Evolutionary conservation across 2,888 invertebrate species (phyloP), one percentile per base, ranked within the genome.

Genomic region (Pyralis farinalis): DNA sequence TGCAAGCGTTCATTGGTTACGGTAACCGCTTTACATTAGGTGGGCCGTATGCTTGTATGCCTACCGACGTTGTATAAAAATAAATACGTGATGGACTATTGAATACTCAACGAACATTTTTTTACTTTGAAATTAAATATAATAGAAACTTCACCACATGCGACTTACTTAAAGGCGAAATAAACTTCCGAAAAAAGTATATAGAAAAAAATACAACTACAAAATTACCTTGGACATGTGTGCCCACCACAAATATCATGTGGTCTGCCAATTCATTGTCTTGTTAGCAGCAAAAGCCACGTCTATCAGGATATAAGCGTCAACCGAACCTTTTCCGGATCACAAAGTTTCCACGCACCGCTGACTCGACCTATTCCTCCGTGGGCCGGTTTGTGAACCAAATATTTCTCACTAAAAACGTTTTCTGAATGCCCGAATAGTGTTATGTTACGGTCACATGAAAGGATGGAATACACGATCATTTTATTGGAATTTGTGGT

Each of bases 291-390:
- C 16, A 27, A 28, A 28, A 8, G 22, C 20, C 22, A 30, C 11
- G 11, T 9, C 9, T 12, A 16, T 16, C n/a, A 37, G 28, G 16
- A 28, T 33, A 32, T 9, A 31, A 25, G n/a, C n/a, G 32, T 37
- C 28, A 28, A 11, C 21, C 2, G 37, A 30, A 44, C 37, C 43
- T 49, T 46, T 53, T 46, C 40, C 45, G 47, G 46, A 47, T 52
- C 49, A 47, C 45, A 42, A 44, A 47, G 43, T 52, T 47, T 45
- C 45, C 43, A 48, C 51, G 51, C 45, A 27, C 46, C 37, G 44
- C 44, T 42, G 44, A 37, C 28, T 46, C 38, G 38, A 40, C 41
- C 41, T 31, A 43, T 34, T 37, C 31, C 31, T 31, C 34, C 12
- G 1, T 31, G 31, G 12, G 31, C 12, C 12, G 9, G 31, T 12